Base-by-base conservation (phyloP, 2,888 invertebrate genomes). In the Hecatera dysodea region DNA sequence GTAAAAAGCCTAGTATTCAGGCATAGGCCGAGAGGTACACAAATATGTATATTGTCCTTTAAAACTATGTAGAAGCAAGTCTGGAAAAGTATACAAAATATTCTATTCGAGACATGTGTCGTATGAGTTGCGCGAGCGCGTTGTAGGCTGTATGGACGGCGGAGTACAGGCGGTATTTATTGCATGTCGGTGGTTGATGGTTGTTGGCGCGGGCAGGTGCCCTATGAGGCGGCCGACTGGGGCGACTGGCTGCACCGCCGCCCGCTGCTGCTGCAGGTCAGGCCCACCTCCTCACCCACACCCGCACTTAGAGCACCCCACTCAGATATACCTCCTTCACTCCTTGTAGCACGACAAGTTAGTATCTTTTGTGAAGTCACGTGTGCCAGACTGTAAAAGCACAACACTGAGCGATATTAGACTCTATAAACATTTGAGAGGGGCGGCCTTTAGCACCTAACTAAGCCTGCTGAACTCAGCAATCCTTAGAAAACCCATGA, bases 261-360 rank as follows among this genome's bases (percentile, higher is more conserved):
- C 96, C 97, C 98, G 95, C 97, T 98, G 96, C 97, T 98, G 96
- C 97, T 98, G 96, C 98, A 98, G 98, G 98, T 98, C 97, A 98
- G 97, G 91, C 79, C 72, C 78, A 70, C 71, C 46, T 39, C 52
- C 55, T 36, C 62, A 68, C 48, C 62, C 42, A 75, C 72, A 56
- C 64, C 67, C 53, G 66, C 75, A 72, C 69, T 66, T 67, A 75
- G 77, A 60, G 52, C 59, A 60, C 56, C 46, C 42, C 39, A 50
- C 36, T 11, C 24, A 15, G 39, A 65, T 50, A 29, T 11, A 56
- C 9, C 11, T 67, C 71, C 78, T 39, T 50, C 36, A 59, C 36
- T 48, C 66, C 78, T 59, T 22, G 27, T 59, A 72, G 5, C 11
- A 48, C 39, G 17, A 69, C 61, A 7, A 61, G 44, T 29, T 29